A percentile compares a stretch with the other conserved stretches of the same genome.
Evolutionary conservation across 2,888 invertebrate species (phyloP).

Genomic region (Chironomus riparius): DNA sequence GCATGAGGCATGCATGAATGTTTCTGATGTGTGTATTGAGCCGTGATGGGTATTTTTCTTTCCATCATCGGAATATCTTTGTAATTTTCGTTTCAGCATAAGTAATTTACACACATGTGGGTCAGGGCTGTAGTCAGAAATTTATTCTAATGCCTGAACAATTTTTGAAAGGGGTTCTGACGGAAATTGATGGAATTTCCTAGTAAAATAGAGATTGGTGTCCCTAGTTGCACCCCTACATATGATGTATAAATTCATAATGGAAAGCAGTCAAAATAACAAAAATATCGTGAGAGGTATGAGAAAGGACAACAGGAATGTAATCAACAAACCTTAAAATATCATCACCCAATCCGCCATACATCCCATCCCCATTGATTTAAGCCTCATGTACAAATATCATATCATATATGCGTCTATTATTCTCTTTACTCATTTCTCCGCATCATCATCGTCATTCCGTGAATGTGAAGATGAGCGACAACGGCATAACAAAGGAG

Average conservation of each 20-base stretch:
- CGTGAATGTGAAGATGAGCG: not conserved
- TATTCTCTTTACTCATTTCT: not conserved
- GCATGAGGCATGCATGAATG: constrained; percentile 13
- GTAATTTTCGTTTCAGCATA: not conserved
- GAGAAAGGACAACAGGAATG: constrained; percentile 26
- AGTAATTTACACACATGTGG: not conserved
- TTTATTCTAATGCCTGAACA: too few species aligned
- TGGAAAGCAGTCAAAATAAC: not conserved
- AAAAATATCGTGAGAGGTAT: not conserved
- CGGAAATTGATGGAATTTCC: too few species aligned
- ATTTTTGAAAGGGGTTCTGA: too few species aligned
- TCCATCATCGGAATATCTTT: not conserved
- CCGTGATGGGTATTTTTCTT: constrained; percentile 19
- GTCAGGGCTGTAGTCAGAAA: too few species aligned
- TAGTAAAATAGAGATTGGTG: too few species aligned
- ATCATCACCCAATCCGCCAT: constrained; percentile 13
- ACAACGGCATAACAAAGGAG: not conserved
- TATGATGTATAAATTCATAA: not conserved
- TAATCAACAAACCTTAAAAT: constrained; percentile 25
- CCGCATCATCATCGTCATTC: not conserved
- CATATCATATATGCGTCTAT: constrained; percentile 5
- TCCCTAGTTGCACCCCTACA: too few species aligned
- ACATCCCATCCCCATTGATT: constrained; percentile 17
- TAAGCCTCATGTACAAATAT: constrained; percentile 11
- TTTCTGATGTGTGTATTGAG: constrained; percentile 26